phyloP scores from a whole-genome alignment of 2,888 invertebrate genomes.

The Napeogenes sylphis region DNA sequence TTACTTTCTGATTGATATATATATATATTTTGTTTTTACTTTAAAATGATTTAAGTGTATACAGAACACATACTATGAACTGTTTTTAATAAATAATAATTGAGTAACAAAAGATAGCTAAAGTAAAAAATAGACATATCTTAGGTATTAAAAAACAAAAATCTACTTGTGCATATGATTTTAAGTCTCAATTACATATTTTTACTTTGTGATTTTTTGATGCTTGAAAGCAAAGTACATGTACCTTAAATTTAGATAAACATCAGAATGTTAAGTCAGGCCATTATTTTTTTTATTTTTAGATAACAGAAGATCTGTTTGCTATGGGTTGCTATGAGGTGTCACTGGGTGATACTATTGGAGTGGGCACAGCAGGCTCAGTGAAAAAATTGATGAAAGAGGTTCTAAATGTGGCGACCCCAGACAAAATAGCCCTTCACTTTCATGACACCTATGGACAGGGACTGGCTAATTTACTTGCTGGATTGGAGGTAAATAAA shows the following conservation, averaged over 20 bases:
- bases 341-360: conserved; percentile 98
- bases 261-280: too few relatives aligned
- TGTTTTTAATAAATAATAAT: too few relatives aligned
- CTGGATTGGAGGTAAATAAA: conserved; percentile 85
- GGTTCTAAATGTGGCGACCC: conserved; percentile 80
- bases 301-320: conserved; percentile 82
- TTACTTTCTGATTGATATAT: too few relatives aligned
- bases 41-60: too few relatives aligned
- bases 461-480: conserved; percentile 94
- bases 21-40: too few relatives aligned
- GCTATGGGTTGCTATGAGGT: conserved; percentile 96
- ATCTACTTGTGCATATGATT: too few relatives aligned
- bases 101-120: neutral
- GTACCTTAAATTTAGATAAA: too few relatives aligned
- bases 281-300: conserved; percentile 8
- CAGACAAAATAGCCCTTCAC: conserved; percentile 90
- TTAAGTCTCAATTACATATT: too few relatives aligned
- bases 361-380: conserved; percentile 92
- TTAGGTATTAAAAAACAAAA: too few relatives aligned
- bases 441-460: conserved; percentile 99
- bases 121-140: neutral
- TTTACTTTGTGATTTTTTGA: too few relatives aligned
- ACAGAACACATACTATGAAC: too few relatives aligned
- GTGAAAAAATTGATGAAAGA: conserved; percentile 87
- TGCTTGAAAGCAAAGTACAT: too few relatives aligned